Conservation (phyloP, 2,113 vertebrate genomes). For the Mystacornis crossleyi region DNA sequence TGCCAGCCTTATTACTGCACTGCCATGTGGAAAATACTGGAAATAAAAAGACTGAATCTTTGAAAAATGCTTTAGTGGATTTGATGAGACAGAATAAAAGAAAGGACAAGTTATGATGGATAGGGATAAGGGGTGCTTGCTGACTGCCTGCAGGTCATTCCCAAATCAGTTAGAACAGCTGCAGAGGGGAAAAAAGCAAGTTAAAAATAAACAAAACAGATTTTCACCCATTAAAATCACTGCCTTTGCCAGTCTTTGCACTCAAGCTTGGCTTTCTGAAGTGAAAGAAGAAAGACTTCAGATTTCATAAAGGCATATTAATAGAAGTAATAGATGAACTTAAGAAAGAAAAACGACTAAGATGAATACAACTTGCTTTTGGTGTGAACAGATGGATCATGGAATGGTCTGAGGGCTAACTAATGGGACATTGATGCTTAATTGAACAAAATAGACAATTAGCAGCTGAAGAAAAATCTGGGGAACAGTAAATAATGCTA, state of each 20-base stretch:
- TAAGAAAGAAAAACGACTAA: background rate
- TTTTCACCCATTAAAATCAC: background rate
- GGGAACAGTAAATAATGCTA: constrained; percentile 1
- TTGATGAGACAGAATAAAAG: constrained; percentile 24
- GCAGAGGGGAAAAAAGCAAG: background rate
- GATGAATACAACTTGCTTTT: constrained; percentile 11
- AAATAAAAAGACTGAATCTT: background rate
- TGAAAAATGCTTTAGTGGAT: constrained; percentile 13
- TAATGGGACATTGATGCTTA: background rate
- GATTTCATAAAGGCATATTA: constrained; percentile 28
- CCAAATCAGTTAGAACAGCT: constrained; percentile 32
- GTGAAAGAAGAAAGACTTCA: constrained; percentile 42
- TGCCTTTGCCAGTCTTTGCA: background rate
- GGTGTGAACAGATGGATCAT: constrained; percentile 15
- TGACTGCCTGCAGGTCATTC: background rate
- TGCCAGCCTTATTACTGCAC: background rate
- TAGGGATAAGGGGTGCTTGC: background rate
- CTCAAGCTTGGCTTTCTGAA: background rate
- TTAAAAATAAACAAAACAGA: constrained; percentile 27
- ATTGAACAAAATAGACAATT: constrained; percentile 19
- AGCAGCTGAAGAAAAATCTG: constrained; percentile 17
- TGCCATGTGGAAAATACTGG: background rate
- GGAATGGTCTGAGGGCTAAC: background rate
- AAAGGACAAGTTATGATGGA: constrained; percentile 9
- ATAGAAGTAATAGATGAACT: constrained; percentile 12